These are phyloP conservation scores for Tragelaphus eurycerus DNA, from an alignment of 2,797 vertebrate genomes.

Conservation along the genomic window DNA sequence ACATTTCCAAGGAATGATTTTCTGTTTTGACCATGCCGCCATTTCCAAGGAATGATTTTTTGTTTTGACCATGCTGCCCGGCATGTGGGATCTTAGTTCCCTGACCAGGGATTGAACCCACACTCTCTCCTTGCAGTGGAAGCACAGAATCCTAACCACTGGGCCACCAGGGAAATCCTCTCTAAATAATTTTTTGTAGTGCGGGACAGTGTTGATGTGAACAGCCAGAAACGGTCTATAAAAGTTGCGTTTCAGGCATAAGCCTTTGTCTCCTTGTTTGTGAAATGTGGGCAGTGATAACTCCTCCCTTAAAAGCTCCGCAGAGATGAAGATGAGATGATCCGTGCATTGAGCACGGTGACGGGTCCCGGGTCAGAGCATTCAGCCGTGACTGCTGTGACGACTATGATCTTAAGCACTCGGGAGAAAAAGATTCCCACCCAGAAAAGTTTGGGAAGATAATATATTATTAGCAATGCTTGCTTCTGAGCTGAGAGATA, in stretches of 20 bases:
- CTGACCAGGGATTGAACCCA: neutral
- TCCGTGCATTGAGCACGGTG: rapidly evolving
- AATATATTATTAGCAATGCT: neutral
- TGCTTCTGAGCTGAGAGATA: neutral
- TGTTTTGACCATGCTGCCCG: neutral
- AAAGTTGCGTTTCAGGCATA: neutral
- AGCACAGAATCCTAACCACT: neutral
- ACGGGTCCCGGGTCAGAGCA: neutral
- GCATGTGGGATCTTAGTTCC: neutral
- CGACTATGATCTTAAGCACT: neutral
- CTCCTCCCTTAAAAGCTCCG: neutral
- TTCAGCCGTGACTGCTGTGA: neutral
- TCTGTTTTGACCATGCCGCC: neutral
- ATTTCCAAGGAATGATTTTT: neutral
- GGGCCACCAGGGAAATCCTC: neutral
- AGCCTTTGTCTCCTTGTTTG: neutral
- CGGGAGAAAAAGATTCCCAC: neutral
- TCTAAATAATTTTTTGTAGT: neutral
- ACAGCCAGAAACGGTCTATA: neutral
- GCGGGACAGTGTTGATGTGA: rapidly evolving
- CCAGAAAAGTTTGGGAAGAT: neutral
- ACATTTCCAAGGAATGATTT: neutral
- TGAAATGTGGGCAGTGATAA: neutral
- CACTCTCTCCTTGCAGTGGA: neutral
- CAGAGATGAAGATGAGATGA: neutral